phyloP scores from a whole-genome alignment of 35 echinoderm and acorn worm species.

The Ophiothrix spiculata region DNA sequence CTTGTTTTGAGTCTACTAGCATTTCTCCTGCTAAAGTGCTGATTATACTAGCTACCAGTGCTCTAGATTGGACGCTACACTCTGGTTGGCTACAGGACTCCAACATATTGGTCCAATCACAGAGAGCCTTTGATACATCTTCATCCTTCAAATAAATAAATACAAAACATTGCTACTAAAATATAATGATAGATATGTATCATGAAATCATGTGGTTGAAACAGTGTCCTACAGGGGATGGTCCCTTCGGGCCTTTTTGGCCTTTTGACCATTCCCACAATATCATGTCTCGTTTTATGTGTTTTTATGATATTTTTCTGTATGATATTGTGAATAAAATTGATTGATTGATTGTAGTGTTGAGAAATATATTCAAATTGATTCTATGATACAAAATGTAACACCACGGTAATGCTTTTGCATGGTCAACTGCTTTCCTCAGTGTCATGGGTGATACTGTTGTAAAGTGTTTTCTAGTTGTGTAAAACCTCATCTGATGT shows the following conservation, averaged over 20 bases:
- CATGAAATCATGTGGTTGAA: no score
- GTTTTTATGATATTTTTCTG: no score
- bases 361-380: not conserved
- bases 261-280: no score
- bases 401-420: not conserved
- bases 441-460: not conserved
- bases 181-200: not conserved
- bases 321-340: no score
- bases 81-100: not conserved
- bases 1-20: not conserved
- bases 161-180: not conserved
- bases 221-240: no score
- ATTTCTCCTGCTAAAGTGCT: not conserved
- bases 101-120: not conserved
- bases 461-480: no score
- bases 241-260: no score
- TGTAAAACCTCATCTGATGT: no score
- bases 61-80: not conserved
- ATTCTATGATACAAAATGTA: not conserved
- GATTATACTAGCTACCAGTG: not conserved
- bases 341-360: no score
- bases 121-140: not conserved
- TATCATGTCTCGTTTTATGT: no score
- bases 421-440: not conserved
- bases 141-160: not conserved